A percentile compares a stretch with the other conserved stretches of the same genome.
Evolutionary conservation across 2,888 invertebrate genomes (phyloP).

Genomic region (Luperina nickerlii): DNA sequence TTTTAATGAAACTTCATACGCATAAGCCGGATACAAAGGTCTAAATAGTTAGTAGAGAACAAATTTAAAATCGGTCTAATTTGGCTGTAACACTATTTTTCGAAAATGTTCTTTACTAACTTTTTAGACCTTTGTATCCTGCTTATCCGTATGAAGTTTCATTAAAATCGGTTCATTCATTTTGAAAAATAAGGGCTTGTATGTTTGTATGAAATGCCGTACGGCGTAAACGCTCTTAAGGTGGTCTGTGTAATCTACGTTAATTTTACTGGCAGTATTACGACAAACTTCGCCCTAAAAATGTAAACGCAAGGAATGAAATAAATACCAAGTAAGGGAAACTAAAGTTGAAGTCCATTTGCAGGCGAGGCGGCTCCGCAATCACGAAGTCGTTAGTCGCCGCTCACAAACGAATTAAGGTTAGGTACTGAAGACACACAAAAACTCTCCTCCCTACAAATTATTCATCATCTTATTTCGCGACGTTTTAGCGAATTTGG

Average conservation of each 20-base stretch:
- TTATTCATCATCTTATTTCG: slow-evolving; percentile 53
- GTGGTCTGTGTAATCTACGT: background rate
- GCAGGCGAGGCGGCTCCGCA: background rate
- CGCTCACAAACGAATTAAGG: slow-evolving; percentile 47
- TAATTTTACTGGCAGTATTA: background rate
- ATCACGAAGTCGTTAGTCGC: slow-evolving; percentile 24
- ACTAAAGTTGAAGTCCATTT: background rate
- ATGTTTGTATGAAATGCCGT: no score
- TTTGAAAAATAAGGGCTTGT: no score
- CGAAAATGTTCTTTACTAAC: no score
- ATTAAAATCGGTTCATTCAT: no score
- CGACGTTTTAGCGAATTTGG: slow-evolving; percentile 31
- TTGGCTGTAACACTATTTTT: no score
- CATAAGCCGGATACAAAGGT: no score
- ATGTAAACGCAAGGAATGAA: background rate
- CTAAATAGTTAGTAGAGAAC: no score
- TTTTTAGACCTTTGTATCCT: no score
- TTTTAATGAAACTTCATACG: no score
- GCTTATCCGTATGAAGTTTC: no score
- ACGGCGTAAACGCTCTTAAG: background rate
- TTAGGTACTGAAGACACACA: slow-evolving; percentile 24
- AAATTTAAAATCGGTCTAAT: no score
- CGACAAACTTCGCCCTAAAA: background rate
- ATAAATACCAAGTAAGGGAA: background rate
- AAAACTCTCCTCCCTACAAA: slow-evolving; percentile 26